Evolutionary conservation across 2,113 vertebrate species (phyloP).

Genomic region (Oreocharis arfaki): DNA sequence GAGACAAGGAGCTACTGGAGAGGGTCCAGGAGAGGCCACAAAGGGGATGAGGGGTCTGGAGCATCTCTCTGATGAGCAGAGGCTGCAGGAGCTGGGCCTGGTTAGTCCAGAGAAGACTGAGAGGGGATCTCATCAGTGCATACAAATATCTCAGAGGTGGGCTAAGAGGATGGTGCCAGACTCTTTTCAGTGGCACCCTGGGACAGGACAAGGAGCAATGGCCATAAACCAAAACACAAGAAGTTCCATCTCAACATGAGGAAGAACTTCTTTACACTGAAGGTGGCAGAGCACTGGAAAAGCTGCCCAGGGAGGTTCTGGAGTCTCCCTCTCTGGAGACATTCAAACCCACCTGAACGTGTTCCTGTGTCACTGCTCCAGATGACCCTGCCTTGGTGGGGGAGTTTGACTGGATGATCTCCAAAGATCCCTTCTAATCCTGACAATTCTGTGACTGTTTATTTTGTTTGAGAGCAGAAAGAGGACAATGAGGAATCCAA

Average conservation of each 20-base stretch:
- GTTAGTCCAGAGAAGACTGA: not conserved
- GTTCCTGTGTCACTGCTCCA: not conserved
- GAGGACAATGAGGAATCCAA: not conserved
- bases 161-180: not conserved
- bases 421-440: not conserved
- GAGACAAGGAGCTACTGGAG: not conserved
- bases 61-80: not conserved
- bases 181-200: not conserved
- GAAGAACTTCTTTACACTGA: rapidly evolving
- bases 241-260: not conserved
- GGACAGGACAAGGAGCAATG: rapidly evolving
- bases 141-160: rapidly evolving
- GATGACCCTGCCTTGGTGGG: not conserved
- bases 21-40: not conserved
- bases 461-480: not conserved
- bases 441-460: not conserved
- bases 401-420: no score
- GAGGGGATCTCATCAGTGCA: not conserved
- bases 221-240: not conserved
- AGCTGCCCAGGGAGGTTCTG: not conserved
- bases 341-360: not conserved
- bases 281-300: not conserved
- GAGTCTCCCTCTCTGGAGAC: not conserved
- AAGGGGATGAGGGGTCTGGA: not conserved
- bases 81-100: not conserved